phyloP scores from a whole-genome alignment of 2,797 vertebrate genomes.

The Pantherophis vulpinus region DNA sequence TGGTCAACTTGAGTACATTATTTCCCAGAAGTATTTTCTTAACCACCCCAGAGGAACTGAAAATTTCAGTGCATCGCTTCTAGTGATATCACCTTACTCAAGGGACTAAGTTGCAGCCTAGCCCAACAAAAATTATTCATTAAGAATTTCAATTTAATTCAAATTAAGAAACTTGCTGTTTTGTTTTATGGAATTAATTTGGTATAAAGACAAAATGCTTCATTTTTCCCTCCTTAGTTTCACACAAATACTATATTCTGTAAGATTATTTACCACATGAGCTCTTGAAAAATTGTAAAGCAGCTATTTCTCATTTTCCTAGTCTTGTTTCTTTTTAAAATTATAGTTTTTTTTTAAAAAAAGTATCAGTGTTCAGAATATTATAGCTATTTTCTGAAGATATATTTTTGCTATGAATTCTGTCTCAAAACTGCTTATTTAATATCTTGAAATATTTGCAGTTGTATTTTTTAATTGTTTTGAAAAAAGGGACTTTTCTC shows the following conservation, averaged over 20 bases:
- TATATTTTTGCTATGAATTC: constrained; percentile 75
- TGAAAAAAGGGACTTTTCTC: constrained; percentile 52
- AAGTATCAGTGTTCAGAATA: constrained; percentile 64
- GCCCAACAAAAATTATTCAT: neutral
- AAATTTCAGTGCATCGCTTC: neutral
- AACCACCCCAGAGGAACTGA: neutral
- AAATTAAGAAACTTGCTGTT: constrained; percentile 10
- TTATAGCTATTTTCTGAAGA: constrained; percentile 74
- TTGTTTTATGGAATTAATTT: neutral
- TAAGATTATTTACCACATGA: constrained; percentile 1
- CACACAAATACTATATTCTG: constrained; percentile 4
- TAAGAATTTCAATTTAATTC: too few relatives aligned
- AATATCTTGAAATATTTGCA: constrained; percentile 60
- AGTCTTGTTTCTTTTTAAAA: constrained; percentile 58
- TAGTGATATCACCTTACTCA: neutral
- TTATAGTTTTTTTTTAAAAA: constrained; percentile 51
- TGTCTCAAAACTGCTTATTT: constrained; percentile 70
- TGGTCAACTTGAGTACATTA: neutral
- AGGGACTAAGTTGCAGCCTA: neutral
- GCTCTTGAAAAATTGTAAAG: constrained; percentile 64
- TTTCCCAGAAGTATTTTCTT: neutral
- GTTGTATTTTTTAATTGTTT: constrained; percentile 63
- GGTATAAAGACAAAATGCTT: neutral
- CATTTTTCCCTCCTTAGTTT: neutral
- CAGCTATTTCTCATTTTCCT: constrained; percentile 50